A percentile compares a stretch with the other conserved stretches of the same genome.
phyloP scores from a whole-genome alignment of 2,888 invertebrate species.

The Lithophane leautieri region DNA sequence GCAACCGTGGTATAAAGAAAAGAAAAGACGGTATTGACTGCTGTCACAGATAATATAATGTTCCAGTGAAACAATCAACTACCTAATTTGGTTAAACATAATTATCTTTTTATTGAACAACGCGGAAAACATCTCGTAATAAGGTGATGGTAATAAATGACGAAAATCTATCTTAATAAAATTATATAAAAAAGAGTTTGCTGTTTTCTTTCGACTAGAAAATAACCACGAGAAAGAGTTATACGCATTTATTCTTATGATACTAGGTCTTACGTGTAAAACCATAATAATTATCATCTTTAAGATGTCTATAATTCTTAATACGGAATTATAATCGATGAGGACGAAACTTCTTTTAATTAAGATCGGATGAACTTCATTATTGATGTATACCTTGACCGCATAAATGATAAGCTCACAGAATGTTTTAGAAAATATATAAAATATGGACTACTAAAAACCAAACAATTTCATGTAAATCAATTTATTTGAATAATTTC shows the following conservation, averaged over 20 bases:
- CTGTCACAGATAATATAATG: not conserved
- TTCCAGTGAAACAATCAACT: not conserved
- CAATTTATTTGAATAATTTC: not conserved
- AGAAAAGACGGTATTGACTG: not conserved
- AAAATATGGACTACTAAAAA: not conserved
- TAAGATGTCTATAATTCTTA: too few relatives aligned
- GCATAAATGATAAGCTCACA: constrained; percentile 2
- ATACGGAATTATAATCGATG: not conserved
- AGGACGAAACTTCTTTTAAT: constrained; percentile 10
- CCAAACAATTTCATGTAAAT: not conserved
- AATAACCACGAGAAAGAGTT: not conserved
- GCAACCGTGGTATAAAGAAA: not conserved
- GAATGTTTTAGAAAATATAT: not conserved
- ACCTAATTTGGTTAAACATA: not conserved
- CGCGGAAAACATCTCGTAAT: not conserved
- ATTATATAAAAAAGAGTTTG: not conserved
- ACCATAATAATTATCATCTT: too few relatives aligned
- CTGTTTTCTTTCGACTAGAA: not conserved
- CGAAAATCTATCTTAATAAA: not conserved
- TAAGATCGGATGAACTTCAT: constrained; percentile 7
- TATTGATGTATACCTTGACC: constrained; percentile 48
- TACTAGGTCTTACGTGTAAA: not conserved
- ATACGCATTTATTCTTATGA: not conserved
- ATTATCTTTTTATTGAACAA: not conserved
- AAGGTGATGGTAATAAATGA: not conserved